Conservation (phyloP, 2,888 invertebrate species). For the Agriopis leucophaearia region DNA sequence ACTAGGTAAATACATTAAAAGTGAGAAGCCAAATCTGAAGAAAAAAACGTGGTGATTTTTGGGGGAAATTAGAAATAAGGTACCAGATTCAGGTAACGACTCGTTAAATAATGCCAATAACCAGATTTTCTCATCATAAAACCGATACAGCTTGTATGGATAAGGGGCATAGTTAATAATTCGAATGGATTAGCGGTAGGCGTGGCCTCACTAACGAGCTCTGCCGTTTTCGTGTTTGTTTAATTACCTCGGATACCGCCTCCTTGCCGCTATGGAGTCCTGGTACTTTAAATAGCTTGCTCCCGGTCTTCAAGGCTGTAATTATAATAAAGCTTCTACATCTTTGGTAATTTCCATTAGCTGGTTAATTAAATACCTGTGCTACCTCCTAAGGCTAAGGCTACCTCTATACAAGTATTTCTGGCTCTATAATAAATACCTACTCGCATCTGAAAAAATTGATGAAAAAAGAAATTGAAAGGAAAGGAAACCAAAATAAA, state of each 20-base stretch:
- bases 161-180: slow-evolving; percentile 63
- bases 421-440: background rate
- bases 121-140: slow-evolving; percentile 58
- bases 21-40: background rate
- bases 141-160: slow-evolving; percentile 56
- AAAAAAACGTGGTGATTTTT: background rate
- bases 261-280: slow-evolving; percentile 50
- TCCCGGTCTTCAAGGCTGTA: slow-evolving; percentile 59
- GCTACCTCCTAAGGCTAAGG: background rate
- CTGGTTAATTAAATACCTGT: slow-evolving; percentile 4
- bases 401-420: background rate
- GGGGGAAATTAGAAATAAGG: too few relatives aligned
- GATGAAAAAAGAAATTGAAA: too few relatives aligned
- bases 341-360: slow-evolving; percentile 15
- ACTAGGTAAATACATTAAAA: background rate
- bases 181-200: slow-evolving; percentile 76
- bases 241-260: slow-evolving; percentile 72
- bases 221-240: slow-evolving; percentile 76
- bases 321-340: slow-evolving; percentile 26
- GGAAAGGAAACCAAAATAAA: too few relatives aligned
- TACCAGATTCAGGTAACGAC: too few relatives aligned
- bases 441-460: too few relatives aligned
- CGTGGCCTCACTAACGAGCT: slow-evolving; percentile 70
- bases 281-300: slow-evolving; percentile 49
- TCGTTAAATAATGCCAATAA: slow-evolving; percentile 33